phyloP scores from a whole-genome alignment of 2,113 vertebrate genomes.

The Petromus typicus region DNA sequence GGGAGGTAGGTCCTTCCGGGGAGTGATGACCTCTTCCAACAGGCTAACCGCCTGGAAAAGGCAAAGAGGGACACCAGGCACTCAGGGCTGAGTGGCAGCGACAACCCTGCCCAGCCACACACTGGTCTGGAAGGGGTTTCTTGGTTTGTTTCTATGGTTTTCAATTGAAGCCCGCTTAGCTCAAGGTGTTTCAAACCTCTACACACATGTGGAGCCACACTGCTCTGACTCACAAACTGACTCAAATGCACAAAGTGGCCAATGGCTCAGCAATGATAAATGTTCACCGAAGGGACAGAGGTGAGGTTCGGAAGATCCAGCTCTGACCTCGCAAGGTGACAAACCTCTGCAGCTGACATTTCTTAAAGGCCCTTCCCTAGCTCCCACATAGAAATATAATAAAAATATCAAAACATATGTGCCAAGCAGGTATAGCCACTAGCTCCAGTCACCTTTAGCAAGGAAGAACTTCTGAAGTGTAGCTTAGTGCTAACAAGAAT shows the following conservation, averaged over 20 bases:
- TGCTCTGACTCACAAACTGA: neutral
- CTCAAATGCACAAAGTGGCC: neutral
- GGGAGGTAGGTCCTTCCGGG: slow-evolving; percentile 95
- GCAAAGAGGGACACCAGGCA: neutral
- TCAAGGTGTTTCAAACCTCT: neutral
- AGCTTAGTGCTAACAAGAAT: neutral
- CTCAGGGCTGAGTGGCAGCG: neutral
- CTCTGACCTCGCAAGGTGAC: neutral
- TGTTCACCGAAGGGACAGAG: neutral
- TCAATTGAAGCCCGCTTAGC: neutral
- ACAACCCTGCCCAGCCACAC: neutral
- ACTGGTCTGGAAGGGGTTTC: neutral
- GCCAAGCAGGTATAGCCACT: neutral
- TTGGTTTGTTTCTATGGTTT: neutral
- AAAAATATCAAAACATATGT: neutral
- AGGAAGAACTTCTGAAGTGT: neutral
- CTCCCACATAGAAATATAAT: neutral
- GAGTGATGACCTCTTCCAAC: slow-evolving; percentile 94
- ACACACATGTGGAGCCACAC: neutral
- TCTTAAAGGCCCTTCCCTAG: neutral
- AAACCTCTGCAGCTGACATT: neutral
- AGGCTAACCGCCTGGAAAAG: slow-evolving; percentile 92
- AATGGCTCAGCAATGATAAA: neutral
- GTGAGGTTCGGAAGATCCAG: neutral
- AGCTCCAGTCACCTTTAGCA: accelerated